Base-by-base conservation (phyloP, 2,797 vertebrate genomes). In the Aphelocoma californica region DNA sequence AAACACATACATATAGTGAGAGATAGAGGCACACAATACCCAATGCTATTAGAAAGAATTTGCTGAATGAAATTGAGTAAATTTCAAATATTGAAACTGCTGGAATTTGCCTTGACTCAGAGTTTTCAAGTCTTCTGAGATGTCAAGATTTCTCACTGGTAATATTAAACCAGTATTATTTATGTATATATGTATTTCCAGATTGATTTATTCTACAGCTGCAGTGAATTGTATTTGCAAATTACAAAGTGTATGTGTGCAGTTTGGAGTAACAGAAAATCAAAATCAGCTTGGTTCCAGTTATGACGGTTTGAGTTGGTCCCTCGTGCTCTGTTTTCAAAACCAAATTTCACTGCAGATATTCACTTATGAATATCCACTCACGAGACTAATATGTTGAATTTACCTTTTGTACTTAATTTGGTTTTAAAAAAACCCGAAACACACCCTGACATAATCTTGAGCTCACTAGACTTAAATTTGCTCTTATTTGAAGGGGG, bases 121-220 rank as follows among this genome's bases (percentile, higher is more conserved):
- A 91, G 31, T 44, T 93, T 78, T 81, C 31, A 73, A 53, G 29
- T 61, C 61, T 88, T 80, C 83, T 81, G 88, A 79, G 66, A 66
- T 38, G 19, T 56, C 7, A 5, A 61, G 77, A 45, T 86, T 72
- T 86, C 82, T 92, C 90, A 48, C 20, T 54, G 50, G 42, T 54
- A 71, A 58, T 66, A 86, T 70, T 84, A 84, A 84, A 23, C 6
- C 2, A 25, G 24, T 40, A 15, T 70, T 84, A 71, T 26, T 90
- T 74, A 88, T 57, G 28, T 62, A 54, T 61, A 31, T 51, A 18
- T 57, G 31, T 86, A 54, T 88, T 71, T 90, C 90, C 48, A 32
- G n/a, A 90, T 74, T 67, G 51, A 88, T 86, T 93, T 92, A 65
- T 57, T 92, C 84, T 86, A 56, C 21, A 79, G 32, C 28, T 51